Conservation (phyloP, 2,797 vertebrate species). For the Uromys caudimaculatus region DNA sequence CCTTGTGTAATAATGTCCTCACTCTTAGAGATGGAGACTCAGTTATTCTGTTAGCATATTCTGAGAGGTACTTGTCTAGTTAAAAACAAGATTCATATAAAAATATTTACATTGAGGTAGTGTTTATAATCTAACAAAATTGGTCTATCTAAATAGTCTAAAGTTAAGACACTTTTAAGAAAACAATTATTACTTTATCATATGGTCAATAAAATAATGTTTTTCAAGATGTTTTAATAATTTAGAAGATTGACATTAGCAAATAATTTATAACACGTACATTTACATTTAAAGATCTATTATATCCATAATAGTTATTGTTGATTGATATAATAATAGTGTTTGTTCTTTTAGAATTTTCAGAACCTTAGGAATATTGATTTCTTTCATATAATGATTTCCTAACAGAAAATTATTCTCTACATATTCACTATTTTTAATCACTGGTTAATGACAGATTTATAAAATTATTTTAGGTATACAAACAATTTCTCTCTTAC, state of each 20-base stretch:
- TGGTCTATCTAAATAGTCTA: neutral
- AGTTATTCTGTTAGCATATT: neutral
- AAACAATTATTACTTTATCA: neutral
- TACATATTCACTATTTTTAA: constrained; percentile 18
- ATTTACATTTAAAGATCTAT: neutral
- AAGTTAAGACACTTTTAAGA: neutral
- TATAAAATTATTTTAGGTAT: neutral
- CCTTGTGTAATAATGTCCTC: neutral
- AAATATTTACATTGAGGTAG: neutral
- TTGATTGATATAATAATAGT: neutral
- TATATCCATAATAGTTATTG: neutral
- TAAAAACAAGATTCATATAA: neutral
- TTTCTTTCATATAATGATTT: neutral
- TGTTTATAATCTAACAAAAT: neutral
- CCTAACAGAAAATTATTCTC: neutral
- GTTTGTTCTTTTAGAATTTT: neutral
- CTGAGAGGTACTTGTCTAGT: neutral
- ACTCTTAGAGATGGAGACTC: neutral
- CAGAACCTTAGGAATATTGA: neutral
- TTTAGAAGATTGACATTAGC: neutral
- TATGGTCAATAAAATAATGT: neutral
- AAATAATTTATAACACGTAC: neutral
- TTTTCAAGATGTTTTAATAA: neutral
- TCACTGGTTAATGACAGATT: neutral
- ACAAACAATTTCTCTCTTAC: neutral